Evolutionary conservation across 2,888 invertebrate genomes (phyloP).

Genomic region (Ditula angustiorana): DNA sequence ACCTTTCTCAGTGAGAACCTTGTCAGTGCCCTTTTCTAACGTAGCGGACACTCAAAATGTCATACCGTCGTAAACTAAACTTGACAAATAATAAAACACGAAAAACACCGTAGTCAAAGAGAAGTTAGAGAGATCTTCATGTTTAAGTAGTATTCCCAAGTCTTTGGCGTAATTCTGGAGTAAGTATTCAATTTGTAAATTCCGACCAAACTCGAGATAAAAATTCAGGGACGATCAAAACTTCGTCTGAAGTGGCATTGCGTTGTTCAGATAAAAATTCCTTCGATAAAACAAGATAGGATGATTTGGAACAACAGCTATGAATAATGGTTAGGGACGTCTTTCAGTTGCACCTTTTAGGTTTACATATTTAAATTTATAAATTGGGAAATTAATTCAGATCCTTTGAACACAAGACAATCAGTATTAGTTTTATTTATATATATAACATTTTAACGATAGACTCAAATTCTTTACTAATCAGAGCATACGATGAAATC

Average conservation of each 20-base stretch:
- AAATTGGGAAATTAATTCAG: neutral
- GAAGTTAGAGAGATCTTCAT: neutral
- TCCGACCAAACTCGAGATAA: conserved; percentile 43
- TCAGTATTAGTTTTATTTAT: too few relatives aligned
- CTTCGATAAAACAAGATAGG: conserved; percentile 49
- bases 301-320: conserved; percentile 46
- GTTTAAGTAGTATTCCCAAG: neutral
- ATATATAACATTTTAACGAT: too few relatives aligned
- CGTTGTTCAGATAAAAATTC: conserved; percentile 49
- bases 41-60: conserved; percentile 3
- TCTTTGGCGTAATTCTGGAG: conserved; percentile 1
- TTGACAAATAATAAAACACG: neutral
- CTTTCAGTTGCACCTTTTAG: conserved; percentile 14
- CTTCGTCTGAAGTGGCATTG: conserved; percentile 49
- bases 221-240: conserved; percentile 54
- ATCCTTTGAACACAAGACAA: conserved; percentile 3
- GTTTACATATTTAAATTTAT: conserved; percentile 30
- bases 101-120: neutral
- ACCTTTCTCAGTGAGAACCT: conserved; percentile 40
- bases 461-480: too few relatives aligned
- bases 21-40: conserved; percentile 14
- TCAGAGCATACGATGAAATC: too few relatives aligned
- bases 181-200: conserved; percentile 43
- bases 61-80: conserved; percentile 2
- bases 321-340: conserved; percentile 13